These are phyloP conservation scores for Fissipunctia ypsillon DNA, from an alignment of 2,888 invertebrate species.

Conservation along the genomic window DNA sequence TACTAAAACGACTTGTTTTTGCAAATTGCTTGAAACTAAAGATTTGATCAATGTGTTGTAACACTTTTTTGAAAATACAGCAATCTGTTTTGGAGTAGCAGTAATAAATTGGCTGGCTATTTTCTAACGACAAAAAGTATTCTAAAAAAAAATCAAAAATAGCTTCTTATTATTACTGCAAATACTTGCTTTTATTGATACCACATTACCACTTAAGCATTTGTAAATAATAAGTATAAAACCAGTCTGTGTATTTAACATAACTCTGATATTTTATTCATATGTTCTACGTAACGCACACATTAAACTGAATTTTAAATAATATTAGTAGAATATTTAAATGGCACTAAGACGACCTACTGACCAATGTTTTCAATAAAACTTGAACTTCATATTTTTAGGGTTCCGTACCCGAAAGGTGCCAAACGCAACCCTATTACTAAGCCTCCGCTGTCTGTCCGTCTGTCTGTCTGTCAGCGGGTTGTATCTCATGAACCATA, in stretches of 20 bases:
- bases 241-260: constrained; percentile 6
- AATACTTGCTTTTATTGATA: constrained; percentile 4
- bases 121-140: background rate
- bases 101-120: background rate
- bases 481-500: too few species aligned
- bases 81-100: background rate
- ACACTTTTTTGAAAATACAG: background rate
- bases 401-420: too few species aligned
- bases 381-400: constrained; percentile 12
- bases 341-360: too few species aligned
- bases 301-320: background rate
- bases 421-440: too few species aligned
- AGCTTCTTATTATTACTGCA: background rate
- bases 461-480: too few species aligned
- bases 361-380: constrained; percentile 9
- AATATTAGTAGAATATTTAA: constrained; percentile 19
- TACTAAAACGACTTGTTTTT: constrained; percentile 2
- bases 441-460: too few species aligned
- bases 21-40: background rate
- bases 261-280: constrained; percentile 21
- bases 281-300: constrained; percentile 8
- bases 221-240: constrained; percentile 6
- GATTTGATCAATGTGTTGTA: background rate
- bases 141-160: background rate
- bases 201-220: background rate